Conservation (phyloP, 2,888 invertebrate genomes). For the Synergus japonicus region DNA sequence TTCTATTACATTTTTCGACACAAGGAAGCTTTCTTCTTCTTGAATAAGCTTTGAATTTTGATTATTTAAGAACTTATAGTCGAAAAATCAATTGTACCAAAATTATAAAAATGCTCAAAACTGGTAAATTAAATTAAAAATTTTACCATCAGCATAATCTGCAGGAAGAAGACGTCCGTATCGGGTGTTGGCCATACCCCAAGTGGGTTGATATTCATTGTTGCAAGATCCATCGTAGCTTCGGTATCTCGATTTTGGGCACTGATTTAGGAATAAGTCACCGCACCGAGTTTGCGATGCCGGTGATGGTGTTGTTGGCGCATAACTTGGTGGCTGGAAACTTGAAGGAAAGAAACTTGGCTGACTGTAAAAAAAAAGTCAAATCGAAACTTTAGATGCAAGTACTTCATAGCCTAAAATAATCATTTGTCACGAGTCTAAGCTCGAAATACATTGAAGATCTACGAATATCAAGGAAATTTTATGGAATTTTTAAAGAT, state of each 20-base stretch:
- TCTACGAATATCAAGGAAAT: too few species aligned
- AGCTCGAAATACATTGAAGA: too few species aligned
- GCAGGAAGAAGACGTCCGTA: constrained; percentile 83
- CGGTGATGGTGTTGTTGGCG: constrained; percentile 10
- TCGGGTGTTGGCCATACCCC: constrained; percentile 88
- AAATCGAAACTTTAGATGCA: not conserved
- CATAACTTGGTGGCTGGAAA: not conserved
- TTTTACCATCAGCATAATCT: constrained; percentile 84
- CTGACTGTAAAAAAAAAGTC: not conserved
- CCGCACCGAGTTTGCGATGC: constrained; percentile 54
- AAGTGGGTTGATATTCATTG: constrained; percentile 88
- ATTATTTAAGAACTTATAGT: too few species aligned
- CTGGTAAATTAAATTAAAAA: not conserved
- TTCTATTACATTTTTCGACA: too few species aligned
- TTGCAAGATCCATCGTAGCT: constrained; percentile 96
- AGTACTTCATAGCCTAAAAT: too few species aligned
- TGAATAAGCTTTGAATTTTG: too few species aligned
- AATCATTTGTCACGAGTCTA: too few species aligned
- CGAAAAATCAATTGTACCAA: too few species aligned
- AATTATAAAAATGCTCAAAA: too few species aligned
- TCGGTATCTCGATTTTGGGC: constrained; percentile 83
- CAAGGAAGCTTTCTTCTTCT: too few species aligned
- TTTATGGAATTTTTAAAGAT: too few species aligned
- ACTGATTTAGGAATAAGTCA: constrained; percentile 60
- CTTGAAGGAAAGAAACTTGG: not conserved